A percentile compares a stretch with the other conserved stretches of the same genome.
Conservation (phyloP, 1,140 invertebrate species). For the Conus betulinus region DNA sequence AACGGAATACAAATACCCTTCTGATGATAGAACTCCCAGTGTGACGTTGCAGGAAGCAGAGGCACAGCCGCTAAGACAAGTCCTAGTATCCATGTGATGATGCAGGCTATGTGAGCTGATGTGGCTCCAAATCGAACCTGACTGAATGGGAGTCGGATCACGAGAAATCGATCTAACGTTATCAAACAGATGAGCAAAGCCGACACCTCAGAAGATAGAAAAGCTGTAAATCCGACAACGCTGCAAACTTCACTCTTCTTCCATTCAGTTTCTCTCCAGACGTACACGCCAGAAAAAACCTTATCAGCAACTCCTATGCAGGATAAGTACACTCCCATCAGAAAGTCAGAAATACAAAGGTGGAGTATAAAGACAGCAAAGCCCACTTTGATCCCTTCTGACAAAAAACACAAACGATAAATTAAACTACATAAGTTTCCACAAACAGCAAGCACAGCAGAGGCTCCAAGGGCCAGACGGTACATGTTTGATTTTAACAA, state of each 20-base stretch:
- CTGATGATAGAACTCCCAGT: constrained; percentile 16
- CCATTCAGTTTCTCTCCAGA: constrained; percentile 53
- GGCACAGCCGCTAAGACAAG: neutral
- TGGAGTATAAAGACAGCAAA: constrained; percentile 49
- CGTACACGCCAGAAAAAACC: constrained; percentile 62
- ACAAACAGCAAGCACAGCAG: constrained; percentile 39
- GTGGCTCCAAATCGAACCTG: constrained; percentile 32
- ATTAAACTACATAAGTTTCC: constrained; percentile 51
- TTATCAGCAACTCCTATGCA: constrained; percentile 62
- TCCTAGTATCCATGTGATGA: constrained; percentile 5
- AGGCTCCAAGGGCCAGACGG: constrained; percentile 41
- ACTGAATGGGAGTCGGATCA: constrained; percentile 62
- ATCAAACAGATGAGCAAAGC: constrained; percentile 56
- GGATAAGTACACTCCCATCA: constrained; percentile 66
- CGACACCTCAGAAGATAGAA: constrained; percentile 58
- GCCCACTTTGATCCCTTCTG: constrained; percentile 38
- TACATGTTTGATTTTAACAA: constrained; percentile 44
- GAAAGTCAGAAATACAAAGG: constrained; percentile 57
- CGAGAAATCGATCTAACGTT: constrained; percentile 54
- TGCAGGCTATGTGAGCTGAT: constrained; percentile 17
- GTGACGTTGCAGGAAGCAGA: neutral
- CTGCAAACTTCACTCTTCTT: constrained; percentile 49
- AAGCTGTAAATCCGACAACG: constrained; percentile 57
- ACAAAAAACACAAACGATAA: constrained; percentile 25
- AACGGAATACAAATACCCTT: constrained; percentile 11